phyloP scores from a whole-genome alignment of 37 sponge, comb jelly and placozoan genomes.

The Theonella swinhoei region DNA sequence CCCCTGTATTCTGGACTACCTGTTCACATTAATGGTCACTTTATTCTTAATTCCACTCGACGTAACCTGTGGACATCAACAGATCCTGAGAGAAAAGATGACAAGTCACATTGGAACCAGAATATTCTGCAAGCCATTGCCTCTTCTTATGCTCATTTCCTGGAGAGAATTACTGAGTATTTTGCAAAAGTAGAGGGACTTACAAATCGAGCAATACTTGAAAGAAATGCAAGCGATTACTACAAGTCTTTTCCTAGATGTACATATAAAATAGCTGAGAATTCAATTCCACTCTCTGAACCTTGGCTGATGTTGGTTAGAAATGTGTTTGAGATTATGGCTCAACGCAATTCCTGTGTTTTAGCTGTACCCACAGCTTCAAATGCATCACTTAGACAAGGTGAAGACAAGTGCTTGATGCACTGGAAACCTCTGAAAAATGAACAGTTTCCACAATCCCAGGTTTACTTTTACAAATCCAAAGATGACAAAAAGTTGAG shows the following conservation, averaged over 20 bases:
- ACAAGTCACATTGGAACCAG: conserved; percentile 61
- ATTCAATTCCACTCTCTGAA: background rate
- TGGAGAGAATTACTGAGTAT: background rate
- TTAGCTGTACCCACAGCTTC: conserved; percentile 6
- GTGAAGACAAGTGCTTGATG: background rate
- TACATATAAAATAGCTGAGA: too few relatives aligned
- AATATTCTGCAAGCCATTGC: conserved; percentile 51
- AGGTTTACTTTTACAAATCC: conserved; percentile 22
- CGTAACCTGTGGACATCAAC: conserved; percentile 49
- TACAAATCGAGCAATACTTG: background rate
- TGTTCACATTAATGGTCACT: conserved; percentile 82
- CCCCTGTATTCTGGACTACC: conserved; percentile 51
- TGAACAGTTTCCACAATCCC: background rate
- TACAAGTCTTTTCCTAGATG: conserved; percentile 48
- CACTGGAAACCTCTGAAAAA: conserved; percentile 14
- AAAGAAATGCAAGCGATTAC: conserved; percentile 7
- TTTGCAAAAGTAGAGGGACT: background rate
- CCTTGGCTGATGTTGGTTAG: conserved; percentile 9
- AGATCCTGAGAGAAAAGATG: conserved; percentile 15
- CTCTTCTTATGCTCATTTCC: conserved; percentile 69
- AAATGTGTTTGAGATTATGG: background rate
- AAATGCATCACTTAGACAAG: background rate
- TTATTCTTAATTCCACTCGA: conserved; percentile 60
- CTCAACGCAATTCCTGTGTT: conserved; percentile 3
- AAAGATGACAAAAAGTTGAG: background rate